A percentile compares a stretch with the other conserved stretches of the same genome.
Evolutionary conservation across 2,113 vertebrate genomes (phyloP).

Genomic region (Narcine bancroftii): DNA sequence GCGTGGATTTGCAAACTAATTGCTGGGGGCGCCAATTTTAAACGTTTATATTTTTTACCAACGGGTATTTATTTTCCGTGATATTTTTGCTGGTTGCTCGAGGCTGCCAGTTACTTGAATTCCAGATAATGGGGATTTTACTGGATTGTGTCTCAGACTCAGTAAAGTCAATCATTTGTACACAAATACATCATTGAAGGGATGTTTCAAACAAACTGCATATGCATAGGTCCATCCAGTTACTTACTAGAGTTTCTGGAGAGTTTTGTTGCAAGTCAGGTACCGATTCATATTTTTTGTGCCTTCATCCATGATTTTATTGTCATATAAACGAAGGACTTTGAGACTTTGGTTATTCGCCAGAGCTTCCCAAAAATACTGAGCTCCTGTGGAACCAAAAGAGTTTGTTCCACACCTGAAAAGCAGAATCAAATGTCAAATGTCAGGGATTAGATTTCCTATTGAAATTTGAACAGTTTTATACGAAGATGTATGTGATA

Average conservation of each 20-base stretch:
- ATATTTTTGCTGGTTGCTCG: no score
- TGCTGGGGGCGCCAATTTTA: no score
- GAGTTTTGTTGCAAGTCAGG: conserved; percentile 29
- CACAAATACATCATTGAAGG: neutral
- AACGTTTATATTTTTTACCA: no score
- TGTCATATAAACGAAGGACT: conserved; percentile 34
- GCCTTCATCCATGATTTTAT: conserved; percentile 25
- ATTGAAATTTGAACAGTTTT: neutral
- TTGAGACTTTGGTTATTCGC: conserved; percentile 25
- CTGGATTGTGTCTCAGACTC: no score
- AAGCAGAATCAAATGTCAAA: neutral
- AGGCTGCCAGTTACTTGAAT: no score
- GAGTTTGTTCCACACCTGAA: conserved; percentile 19
- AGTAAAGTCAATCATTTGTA: neutral
- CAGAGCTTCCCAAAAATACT: conserved; percentile 32
- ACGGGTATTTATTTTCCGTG: no score
- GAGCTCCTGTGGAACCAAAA: conserved; percentile 3
- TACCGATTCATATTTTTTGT: neutral
- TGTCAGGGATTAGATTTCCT: neutral
- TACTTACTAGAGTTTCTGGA: conserved; percentile 37
- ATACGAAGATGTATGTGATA: neutral
- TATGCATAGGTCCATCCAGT: no score
- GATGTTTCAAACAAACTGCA: neutral
- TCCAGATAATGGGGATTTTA: no score
- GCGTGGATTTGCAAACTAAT: no score